Conservation (phyloP, 2,113 vertebrate species). For the Empidonax alnorum region DNA sequence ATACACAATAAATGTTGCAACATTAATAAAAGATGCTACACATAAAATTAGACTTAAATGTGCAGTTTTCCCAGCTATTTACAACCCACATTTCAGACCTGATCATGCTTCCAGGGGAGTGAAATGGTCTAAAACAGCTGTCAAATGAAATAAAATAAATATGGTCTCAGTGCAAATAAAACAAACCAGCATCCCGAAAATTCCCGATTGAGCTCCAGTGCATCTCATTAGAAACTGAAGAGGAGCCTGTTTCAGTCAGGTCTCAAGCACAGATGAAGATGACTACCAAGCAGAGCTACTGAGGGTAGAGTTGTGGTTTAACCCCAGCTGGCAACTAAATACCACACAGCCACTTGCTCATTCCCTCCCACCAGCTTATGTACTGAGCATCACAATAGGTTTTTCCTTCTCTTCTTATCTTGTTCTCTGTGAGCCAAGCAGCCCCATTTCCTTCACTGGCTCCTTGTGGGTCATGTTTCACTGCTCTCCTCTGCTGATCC, state of each 20-base stretch:
- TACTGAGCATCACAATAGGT: not conserved
- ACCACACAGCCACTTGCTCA: not conserved
- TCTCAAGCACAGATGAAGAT: not conserved
- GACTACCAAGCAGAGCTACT: not conserved
- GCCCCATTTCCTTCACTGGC: not conserved
- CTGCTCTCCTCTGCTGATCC: not conserved
- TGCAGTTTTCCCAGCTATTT: conserved; percentile 52
- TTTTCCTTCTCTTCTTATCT: not conserved
- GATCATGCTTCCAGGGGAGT: conserved; percentile 61
- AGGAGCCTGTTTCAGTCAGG: not conserved
- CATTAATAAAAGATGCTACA: conserved; percentile 70
- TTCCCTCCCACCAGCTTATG: not conserved
- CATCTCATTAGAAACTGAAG: not conserved
- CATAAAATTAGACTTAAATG: conserved; percentile 68
- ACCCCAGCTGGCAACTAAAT: not conserved
- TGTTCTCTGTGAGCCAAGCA: not conserved
- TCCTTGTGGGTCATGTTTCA: not conserved
- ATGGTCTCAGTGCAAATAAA: conserved; percentile 41
- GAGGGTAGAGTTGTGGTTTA: not conserved
- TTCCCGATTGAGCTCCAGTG: not conserved
- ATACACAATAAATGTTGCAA: conserved; percentile 62
- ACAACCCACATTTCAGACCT: conserved; percentile 52
- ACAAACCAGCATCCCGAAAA: not conserved
- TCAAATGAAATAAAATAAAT: conserved; percentile 70
- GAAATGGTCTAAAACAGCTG: conserved; percentile 72